Evolutionary conservation across 2,113 vertebrate genomes (phyloP).

Genomic region (Cygnus buccinator): DNA sequence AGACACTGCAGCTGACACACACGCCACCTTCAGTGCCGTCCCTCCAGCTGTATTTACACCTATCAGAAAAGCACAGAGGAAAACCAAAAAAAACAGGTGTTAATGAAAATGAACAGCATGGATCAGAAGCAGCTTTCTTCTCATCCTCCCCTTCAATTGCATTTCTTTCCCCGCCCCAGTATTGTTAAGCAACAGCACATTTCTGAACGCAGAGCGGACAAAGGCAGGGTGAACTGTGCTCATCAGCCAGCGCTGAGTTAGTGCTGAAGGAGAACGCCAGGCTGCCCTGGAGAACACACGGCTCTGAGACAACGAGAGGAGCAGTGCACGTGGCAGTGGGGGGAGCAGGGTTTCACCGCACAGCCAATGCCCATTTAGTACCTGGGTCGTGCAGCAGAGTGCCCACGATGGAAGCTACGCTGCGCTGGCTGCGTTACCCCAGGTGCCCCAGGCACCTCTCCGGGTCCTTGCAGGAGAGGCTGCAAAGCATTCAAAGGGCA

Average conservation of each 20-base stretch:
- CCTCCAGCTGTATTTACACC: conserved; percentile 73
- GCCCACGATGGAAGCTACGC: background rate
- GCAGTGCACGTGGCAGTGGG: background rate
- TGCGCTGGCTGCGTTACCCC: background rate
- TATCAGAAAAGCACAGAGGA: conserved; percentile 29
- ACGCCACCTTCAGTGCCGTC: conserved; percentile 80
- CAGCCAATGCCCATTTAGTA: background rate
- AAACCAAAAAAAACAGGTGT: conserved; percentile 12
- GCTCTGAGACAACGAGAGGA: background rate
- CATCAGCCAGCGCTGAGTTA: background rate
- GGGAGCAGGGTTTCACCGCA: background rate
- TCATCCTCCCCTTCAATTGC: background rate
- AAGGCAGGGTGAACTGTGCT: background rate
- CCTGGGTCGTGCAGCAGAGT: background rate
- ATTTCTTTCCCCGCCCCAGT: background rate
- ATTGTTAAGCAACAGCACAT: background rate
- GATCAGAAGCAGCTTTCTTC: background rate
- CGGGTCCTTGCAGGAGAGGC: background rate
- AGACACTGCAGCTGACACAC: conserved; percentile 93
- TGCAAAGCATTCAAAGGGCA: background rate
- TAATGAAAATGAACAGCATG: background rate
- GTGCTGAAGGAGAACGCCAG: background rate
- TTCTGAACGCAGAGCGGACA: background rate
- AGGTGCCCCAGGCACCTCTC: background rate
- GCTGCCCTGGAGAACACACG: background rate